These are phyloP conservation scores for Tubiluchus corallicola DNA, from an alignment of 2,888 invertebrate genomes.

Conservation along the genomic window DNA sequence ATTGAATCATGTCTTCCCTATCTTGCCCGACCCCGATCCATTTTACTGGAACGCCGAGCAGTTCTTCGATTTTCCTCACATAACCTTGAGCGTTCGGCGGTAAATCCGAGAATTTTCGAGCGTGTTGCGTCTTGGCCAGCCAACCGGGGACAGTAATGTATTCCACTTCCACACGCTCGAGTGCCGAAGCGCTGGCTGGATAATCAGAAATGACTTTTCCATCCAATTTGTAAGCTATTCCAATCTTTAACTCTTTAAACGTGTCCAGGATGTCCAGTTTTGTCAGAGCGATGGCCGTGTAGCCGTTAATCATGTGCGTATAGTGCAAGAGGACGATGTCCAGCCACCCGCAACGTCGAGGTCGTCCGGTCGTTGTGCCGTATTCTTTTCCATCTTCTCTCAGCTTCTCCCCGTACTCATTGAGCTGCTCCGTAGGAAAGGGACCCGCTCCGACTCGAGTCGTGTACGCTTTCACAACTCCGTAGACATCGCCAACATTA, in stretches of 20 bases:
- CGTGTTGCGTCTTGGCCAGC: constrained; percentile 54
- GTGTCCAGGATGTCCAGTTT: constrained; percentile 90
- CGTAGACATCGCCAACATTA: constrained; percentile 73
- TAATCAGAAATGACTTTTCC: constrained; percentile 55
- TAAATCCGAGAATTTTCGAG: constrained; percentile 56
- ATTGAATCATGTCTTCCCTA: constrained; percentile 65
- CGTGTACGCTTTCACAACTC: constrained; percentile 95
- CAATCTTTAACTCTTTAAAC: constrained; percentile 48
- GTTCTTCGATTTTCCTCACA: constrained; percentile 58
- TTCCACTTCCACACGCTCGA: constrained; percentile 38
- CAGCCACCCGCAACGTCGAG: constrained; percentile 92
- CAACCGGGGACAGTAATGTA: constrained; percentile 78
- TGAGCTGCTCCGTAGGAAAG: constrained; percentile 78
- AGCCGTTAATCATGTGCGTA: constrained; percentile 88
- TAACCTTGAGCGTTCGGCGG: constrained; percentile 67
- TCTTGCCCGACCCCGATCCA: constrained; percentile 95
- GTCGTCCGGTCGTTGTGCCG: constrained; percentile 85
- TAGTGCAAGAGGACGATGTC: constrained; percentile 76
- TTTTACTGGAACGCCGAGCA: constrained; percentile 64
- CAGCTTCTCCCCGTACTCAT: constrained; percentile 31
- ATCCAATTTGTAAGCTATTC: constrained; percentile 51
- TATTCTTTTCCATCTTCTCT: constrained; percentile 22
- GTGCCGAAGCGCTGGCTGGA: constrained; percentile 18
- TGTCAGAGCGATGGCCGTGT: constrained; percentile 75
- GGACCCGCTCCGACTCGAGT: constrained; percentile 96